Conservation (phyloP, 2,797 vertebrate genomes). For the Melanotaenia trifasciata region DNA sequence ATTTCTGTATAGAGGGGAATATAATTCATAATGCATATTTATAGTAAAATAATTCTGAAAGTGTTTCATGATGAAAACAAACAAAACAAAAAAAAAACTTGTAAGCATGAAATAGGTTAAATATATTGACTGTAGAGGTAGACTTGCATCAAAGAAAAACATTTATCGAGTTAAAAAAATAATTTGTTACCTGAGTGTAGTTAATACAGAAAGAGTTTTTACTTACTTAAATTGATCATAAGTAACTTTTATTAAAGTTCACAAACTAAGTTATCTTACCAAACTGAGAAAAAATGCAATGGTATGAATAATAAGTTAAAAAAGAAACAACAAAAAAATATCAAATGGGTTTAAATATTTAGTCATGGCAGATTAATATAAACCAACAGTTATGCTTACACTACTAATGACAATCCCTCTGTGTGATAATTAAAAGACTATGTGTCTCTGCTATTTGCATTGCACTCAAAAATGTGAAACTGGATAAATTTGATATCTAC, state of each 20-base stretch:
- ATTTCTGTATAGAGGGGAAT: constrained; percentile 25
- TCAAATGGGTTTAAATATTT: neutral
- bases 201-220: no score
- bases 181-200: neutral
- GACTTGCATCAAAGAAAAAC: neutral
- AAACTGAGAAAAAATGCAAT: constrained; percentile 2
- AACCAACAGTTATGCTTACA: constrained; percentile 2
- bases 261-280: neutral
- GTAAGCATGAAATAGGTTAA: neutral
- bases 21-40: constrained; percentile 17
- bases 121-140: neutral
- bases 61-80: constrained; percentile 32
- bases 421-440: constrained; percentile 38
- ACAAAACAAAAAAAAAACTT: neutral
- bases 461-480: no score
- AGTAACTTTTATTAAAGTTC: no score
- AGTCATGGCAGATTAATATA: constrained; percentile 9
- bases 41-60: constrained; percentile 23
- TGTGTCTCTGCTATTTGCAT: neutral
- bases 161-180: neutral
- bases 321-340: neutral
- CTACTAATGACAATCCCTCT: constrained; percentile 19
- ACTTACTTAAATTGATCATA: no score
- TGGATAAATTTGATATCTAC: neutral
- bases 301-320: constrained; percentile 1